Percentiles rank a stretch among this genome's conserved stretches.
phyloP scores from a whole-genome alignment of 1,140 invertebrate genomes.

The Ceratosolen fusciceps region DNA sequence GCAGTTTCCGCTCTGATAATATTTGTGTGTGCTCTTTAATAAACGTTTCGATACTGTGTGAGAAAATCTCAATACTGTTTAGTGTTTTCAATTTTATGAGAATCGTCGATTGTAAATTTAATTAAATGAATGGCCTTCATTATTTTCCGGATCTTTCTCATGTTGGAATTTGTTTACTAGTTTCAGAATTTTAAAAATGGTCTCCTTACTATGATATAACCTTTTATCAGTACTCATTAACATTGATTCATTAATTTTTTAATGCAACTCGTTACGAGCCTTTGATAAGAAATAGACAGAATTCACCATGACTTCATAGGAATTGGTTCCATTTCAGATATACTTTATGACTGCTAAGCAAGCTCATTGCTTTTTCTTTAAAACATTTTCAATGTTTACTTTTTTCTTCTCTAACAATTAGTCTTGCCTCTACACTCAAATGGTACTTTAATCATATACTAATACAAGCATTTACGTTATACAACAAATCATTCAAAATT shows the following conservation, averaged over 20 bases:
- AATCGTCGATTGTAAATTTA: background rate
- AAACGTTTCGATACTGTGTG: background rate
- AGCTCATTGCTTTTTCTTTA: background rate
- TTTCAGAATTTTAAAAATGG: constrained; percentile 31
- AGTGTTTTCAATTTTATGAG: background rate
- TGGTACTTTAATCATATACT: background rate
- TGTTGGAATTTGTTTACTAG: constrained; percentile 14
- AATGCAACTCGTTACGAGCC: background rate
- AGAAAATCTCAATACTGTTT: constrained; percentile 1
- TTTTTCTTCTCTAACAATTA: background rate
- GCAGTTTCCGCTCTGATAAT: background rate
- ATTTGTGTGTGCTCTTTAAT: constrained; percentile 1
- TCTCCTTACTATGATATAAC: constrained; percentile 10
- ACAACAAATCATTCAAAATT: no score
- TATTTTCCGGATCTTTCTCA: background rate
- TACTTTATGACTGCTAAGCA: background rate
- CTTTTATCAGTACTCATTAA: background rate
- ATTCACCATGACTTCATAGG: background rate
- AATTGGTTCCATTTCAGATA: background rate
- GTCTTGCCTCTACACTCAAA: background rate
- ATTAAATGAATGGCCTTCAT: background rate
- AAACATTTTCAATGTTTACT: constrained; percentile 11
- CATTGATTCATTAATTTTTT: background rate
- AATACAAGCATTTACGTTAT: no score
- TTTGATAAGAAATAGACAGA: no score